Percentiles rank a stretch among this genome's conserved stretches.
These are phyloP conservation scores for Heliothis peltigera DNA, from an alignment of 2,888 invertebrate species.

Conservation along the genomic window DNA sequence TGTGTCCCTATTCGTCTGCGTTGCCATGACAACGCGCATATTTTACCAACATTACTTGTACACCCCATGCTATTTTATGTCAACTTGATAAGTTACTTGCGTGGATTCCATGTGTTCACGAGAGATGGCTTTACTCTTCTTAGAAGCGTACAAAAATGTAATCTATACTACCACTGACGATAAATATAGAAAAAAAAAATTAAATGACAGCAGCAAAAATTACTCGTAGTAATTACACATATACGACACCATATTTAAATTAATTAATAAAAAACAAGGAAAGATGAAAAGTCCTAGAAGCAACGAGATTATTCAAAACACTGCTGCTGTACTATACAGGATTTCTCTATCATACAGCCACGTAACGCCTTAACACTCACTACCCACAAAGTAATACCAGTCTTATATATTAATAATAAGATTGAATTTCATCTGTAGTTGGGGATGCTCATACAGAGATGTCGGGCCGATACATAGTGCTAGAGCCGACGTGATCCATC, in stretches of 20 bases:
- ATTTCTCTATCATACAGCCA: constrained; percentile 32
- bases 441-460: neutral
- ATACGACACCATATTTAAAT: neutral
- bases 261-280: neutral
- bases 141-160: too few relatives aligned
- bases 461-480: constrained; percentile 22
- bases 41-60: constrained; percentile 20
- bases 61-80: constrained; percentile 6
- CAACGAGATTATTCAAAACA: constrained; percentile 44
- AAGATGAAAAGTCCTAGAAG: neutral
- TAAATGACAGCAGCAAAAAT: too few relatives aligned
- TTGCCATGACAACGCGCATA: constrained; percentile 36
- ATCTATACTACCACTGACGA: too few relatives aligned
- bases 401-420: neutral
- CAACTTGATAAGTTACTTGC: constrained; percentile 3
- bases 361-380: constrained; percentile 20
- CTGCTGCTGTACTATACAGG: constrained; percentile 35
- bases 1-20: constrained; percentile 36
- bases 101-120: neutral
- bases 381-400: neutral
- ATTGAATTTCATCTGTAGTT: neutral
- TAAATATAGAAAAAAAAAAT: too few relatives aligned
- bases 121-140: neutral
- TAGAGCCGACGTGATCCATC: constrained; percentile 58
- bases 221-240: too few relatives aligned